These are phyloP conservation scores for Pseudochirops cupreus DNA, from an alignment of 2,797 vertebrate genomes.

Conservation along the genomic window DNA sequence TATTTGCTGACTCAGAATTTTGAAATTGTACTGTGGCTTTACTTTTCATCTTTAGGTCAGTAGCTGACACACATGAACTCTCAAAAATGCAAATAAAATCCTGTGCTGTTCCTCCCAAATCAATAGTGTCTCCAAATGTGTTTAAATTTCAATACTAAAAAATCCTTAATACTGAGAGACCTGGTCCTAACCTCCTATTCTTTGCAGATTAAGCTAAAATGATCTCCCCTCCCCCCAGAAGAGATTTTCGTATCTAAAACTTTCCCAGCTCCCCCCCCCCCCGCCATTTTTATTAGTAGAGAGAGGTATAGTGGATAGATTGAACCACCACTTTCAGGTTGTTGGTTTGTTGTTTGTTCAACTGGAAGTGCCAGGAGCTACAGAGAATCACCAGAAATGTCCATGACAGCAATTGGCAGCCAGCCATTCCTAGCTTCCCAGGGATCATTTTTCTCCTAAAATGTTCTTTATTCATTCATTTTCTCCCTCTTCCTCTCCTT, in stretches of 20 bases:
- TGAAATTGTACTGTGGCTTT: neutral
- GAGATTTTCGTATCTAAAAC: constrained; percentile 32
- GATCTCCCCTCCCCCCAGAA: constrained; percentile 38
- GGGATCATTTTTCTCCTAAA: constrained; percentile 62
- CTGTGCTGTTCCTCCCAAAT: constrained; percentile 7
- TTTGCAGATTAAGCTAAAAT: neutral
- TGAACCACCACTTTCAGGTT: constrained; percentile 62
- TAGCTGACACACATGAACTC: neutral
- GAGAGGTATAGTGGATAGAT: constrained; percentile 43
- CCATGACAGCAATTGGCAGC: constrained; percentile 26
- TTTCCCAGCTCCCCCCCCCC: neutral
- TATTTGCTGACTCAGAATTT: neutral
- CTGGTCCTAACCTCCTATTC: constrained; percentile 17
- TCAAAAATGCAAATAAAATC: neutral
- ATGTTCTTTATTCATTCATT: constrained; percentile 31
- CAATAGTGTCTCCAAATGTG: constrained; percentile 5
- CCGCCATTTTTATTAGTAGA: constrained; percentile 1
- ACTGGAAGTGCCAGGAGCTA: constrained; percentile 47
- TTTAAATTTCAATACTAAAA: constrained; percentile 21
- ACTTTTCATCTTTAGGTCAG: neutral
- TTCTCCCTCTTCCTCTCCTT: constrained; percentile 18
- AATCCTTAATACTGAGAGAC: constrained; percentile 11
- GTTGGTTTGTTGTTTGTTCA: constrained; percentile 69
- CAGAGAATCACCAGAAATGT: constrained; percentile 60
- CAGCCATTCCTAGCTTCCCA: constrained; percentile 33